A percentile compares a stretch with the other conserved stretches of the same genome.
These are phyloP conservation scores for Leptinotarsa rubiginosa DNA, from an alignment of 2,888 invertebrate genomes.

Conservation along the genomic window DNA sequence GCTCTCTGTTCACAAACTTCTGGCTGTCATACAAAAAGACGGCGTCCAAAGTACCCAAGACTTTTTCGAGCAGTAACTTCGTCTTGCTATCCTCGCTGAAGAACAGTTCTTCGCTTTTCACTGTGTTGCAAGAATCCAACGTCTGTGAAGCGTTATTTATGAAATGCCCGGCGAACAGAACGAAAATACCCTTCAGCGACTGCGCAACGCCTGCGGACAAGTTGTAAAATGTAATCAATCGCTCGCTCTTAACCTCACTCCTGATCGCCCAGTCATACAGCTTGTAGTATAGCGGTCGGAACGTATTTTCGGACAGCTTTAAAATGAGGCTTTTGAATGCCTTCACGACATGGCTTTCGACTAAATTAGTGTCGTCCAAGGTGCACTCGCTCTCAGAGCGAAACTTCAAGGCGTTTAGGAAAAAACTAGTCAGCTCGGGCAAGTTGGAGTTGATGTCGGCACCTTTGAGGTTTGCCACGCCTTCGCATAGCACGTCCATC, in stretches of 20 bases:
- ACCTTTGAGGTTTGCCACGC: constrained; percentile 73
- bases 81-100: constrained; percentile 71
- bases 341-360: constrained; percentile 82
- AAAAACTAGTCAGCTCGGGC: constrained; percentile 79
- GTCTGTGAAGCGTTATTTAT: constrained; percentile 83
- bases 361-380: constrained; percentile 68
- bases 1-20: constrained; percentile 85
- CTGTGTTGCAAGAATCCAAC: constrained; percentile 76
- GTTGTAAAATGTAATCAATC: constrained; percentile 86
- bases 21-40: constrained; percentile 87
- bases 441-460: constrained; percentile 75
- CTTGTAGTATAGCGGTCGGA: constrained; percentile 88
- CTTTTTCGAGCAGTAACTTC: constrained; percentile 75
- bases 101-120: constrained; percentile 69
- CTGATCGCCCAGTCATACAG: constrained; percentile 89
- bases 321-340: constrained; percentile 84
- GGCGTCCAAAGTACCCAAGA: constrained; percentile 80
- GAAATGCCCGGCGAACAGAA: constrained; percentile 89
- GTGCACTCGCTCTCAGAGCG: constrained; percentile 69
- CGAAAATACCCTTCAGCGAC: constrained; percentile 86
- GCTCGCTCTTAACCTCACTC: constrained; percentile 72
- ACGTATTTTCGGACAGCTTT: constrained; percentile 89
- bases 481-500: constrained; percentile 82
- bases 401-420: constrained; percentile 78
- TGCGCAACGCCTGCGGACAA: constrained; percentile 83